These are phyloP conservation scores for Tenualosa thibaudeaui DNA, from an alignment of 2,797 vertebrate genomes.

Conservation along the genomic window DNA sequence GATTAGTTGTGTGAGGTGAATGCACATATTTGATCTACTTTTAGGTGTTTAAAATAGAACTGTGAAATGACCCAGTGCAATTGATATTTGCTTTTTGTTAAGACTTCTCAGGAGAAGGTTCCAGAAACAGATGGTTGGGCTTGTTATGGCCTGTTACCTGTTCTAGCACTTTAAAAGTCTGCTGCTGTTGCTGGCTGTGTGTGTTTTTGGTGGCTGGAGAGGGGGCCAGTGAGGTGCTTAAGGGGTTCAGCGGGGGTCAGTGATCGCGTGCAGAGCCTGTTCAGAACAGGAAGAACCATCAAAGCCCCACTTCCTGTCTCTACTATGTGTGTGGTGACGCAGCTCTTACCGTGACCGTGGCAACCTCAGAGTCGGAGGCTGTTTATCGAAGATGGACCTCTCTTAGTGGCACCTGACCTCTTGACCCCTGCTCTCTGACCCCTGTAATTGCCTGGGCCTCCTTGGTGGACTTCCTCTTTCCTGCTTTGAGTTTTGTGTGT, in stretches of 20 bases:
- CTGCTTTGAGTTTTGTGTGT: neutral
- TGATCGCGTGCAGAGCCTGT: neutral
- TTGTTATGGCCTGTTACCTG: neutral
- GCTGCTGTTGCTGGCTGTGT: neutral
- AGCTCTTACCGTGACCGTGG: neutral
- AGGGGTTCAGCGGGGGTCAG: neutral
- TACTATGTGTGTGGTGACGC: neutral
- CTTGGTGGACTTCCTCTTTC: neutral
- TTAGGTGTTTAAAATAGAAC: neutral
- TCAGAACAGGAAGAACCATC: neutral
- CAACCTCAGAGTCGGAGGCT: neutral
- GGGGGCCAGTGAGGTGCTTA: neutral
- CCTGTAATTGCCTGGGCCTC: neutral
- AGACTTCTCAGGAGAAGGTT: neutral
- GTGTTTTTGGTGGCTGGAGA: neutral
- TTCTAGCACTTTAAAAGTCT: neutral
- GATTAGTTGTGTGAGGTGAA: neutral
- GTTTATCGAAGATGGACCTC: neutral
- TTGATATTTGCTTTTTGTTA: neutral
- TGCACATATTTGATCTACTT: neutral
- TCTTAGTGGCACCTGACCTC: constrained; percentile 8
- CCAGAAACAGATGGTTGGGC: neutral
- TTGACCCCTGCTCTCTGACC: neutral
- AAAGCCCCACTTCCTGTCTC: constrained; percentile 4
- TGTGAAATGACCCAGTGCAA: neutral